These are phyloP conservation scores for Penaeus japonicus DNA, from an alignment of 1,140 invertebrate species.

Conservation along the genomic window DNA sequence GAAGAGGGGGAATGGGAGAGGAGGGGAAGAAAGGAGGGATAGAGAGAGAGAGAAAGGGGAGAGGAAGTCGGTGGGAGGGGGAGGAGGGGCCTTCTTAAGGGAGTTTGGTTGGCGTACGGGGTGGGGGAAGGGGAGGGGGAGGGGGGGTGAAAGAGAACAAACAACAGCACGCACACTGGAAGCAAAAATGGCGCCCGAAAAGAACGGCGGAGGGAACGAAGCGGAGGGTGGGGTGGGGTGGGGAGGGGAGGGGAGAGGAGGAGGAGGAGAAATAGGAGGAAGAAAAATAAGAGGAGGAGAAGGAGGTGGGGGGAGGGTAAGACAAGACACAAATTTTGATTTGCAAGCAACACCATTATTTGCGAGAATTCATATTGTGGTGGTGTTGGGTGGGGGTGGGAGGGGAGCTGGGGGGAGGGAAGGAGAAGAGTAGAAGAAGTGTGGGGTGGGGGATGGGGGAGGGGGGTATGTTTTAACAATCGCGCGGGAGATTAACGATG, in stretches of 20 bases:
- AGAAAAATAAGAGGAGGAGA: too few relatives aligned
- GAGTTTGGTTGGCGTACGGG: too few relatives aligned
- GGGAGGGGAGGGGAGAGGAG: too few relatives aligned
- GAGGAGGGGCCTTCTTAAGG: not conserved
- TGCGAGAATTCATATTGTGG: too few relatives aligned
- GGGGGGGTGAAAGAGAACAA: not conserved
- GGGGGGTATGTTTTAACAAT: not conserved
- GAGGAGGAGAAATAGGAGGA: too few relatives aligned
- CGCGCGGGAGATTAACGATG: conserved; percentile 16
- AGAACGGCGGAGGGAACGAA: not conserved
- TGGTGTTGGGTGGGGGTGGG: too few relatives aligned
- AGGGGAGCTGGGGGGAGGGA: too few relatives aligned
- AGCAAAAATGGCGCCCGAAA: not conserved
- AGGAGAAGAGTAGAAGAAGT: not conserved
- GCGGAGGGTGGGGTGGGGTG: not conserved
- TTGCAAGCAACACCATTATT: too few relatives aligned
- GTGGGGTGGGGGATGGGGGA: not conserved
- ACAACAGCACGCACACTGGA: not conserved
- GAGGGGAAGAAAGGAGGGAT: not conserved
- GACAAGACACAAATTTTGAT: too few relatives aligned
- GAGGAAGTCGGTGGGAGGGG: not conserved
- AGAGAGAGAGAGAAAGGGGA: not conserved
- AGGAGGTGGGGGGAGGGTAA: too few relatives aligned
- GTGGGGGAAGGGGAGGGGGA: not conserved
- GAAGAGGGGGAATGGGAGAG: not conserved